phyloP scores from a whole-genome alignment of 2,888 invertebrate species.

The Thyatira batis region DNA sequence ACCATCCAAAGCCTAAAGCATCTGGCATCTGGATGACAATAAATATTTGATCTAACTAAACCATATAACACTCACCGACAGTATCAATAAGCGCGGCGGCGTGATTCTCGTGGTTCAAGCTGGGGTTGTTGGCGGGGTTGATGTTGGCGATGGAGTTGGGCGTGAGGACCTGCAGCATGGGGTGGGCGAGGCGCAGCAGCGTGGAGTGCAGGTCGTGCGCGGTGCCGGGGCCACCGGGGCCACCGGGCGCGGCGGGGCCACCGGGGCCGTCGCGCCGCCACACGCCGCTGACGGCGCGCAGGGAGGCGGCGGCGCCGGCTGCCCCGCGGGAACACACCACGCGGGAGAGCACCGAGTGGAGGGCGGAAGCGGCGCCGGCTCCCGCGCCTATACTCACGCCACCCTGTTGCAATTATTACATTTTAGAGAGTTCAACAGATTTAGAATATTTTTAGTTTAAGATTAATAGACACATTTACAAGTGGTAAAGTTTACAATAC shows the following conservation, averaged over 20 bases:
- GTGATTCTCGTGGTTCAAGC: constrained; percentile 72
- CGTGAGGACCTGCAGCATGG: constrained; percentile 86
- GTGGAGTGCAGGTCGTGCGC: constrained; percentile 42
- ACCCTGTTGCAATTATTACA: constrained; percentile 39
- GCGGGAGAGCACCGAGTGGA: constrained; percentile 63
- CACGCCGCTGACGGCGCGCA: constrained; percentile 82
- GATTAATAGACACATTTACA: too few relatives aligned
- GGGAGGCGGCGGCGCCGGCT: constrained; percentile 51
- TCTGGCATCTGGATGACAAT: too few relatives aligned
- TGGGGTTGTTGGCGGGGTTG: constrained; percentile 80
- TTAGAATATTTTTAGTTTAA: too few relatives aligned
- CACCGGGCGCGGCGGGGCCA: constrained; percentile 65
- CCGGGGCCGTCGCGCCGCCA: constrained; percentile 83
- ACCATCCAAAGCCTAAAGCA: too few relatives aligned
- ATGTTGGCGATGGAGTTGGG: constrained; percentile 52
- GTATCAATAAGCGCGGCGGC: constrained; percentile 88
- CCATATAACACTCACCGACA: constrained; percentile 25
- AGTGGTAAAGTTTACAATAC: too few relatives aligned
- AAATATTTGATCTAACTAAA: too few relatives aligned
- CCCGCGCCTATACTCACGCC: constrained; percentile 66
- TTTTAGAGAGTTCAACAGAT: too few relatives aligned
- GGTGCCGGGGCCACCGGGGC: constrained; percentile 49
- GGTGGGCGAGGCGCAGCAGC: constrained; percentile 86
- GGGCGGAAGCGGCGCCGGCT: constrained; percentile 62
- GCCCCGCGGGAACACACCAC: constrained; percentile 63